phyloP scores from a whole-genome alignment of 2,888 invertebrate species.

The Cataglyphis livida region DNA sequence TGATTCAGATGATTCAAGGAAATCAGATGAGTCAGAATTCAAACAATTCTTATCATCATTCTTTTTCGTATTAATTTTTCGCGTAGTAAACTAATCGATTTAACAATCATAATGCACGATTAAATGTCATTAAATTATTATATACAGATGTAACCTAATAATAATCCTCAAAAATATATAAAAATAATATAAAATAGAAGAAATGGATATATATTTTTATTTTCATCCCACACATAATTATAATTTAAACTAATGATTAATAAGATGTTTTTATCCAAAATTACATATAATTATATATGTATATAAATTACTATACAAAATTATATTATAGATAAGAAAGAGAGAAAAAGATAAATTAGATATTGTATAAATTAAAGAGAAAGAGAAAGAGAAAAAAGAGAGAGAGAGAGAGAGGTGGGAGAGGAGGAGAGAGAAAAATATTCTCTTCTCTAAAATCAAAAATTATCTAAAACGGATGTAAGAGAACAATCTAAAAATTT shows the following conservation, averaged over 20 bases:
- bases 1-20: slow-evolving; percentile 39
- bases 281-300: too few relatives aligned
- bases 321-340: neutral
- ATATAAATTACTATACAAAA: neutral
- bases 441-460: neutral
- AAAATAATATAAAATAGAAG: neutral
- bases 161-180: neutral
- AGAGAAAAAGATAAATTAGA: neutral
- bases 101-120: neutral
- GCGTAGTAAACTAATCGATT: neutral
- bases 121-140: slow-evolving; percentile 1
- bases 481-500: slow-evolving; percentile 2
- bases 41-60: slow-evolving; percentile 9
- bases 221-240: neutral
- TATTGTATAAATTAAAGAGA: too few relatives aligned
- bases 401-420: too few relatives aligned
- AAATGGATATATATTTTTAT: neutral
- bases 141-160: neutral
- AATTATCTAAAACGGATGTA: neutral
- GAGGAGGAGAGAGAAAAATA: too few relatives aligned
- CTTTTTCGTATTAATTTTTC: neutral
- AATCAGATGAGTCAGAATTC: slow-evolving; percentile 23
- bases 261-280: too few relatives aligned
- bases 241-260: too few relatives aligned
- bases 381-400: neutral